Conservation (phyloP, 2,113 vertebrate genomes). For the Gymnorhina tibicen region DNA sequence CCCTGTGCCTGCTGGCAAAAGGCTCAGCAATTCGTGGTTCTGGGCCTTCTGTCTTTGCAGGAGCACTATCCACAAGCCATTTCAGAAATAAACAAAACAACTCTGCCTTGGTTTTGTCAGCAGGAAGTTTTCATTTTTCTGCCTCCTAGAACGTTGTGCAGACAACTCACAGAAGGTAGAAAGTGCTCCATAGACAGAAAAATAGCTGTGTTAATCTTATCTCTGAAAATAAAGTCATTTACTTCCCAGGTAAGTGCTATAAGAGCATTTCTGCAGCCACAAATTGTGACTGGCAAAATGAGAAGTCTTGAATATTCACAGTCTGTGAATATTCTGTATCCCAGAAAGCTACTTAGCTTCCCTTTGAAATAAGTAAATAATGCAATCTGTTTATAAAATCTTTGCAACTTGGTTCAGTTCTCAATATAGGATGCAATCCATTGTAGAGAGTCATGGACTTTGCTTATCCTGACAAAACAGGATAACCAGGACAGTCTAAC, state of each 20-base stretch:
- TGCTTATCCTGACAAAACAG: not conserved
- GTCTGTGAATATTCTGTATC: not conserved
- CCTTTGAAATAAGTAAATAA: not conserved
- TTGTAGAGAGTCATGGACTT: not conserved
- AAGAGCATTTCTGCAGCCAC: not conserved
- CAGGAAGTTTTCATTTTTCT: not conserved
- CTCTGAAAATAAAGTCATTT: not conserved
- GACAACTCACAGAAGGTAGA: not conserved
- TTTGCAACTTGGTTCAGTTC: not conserved
- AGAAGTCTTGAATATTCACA: not conserved
- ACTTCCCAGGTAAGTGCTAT: not conserved
- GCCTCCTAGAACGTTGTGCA: not conserved
- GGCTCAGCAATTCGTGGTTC: not conserved
- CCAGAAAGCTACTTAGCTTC: not conserved
- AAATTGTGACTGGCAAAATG: not conserved
- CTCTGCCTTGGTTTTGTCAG: not conserved
- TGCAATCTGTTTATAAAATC: not conserved
- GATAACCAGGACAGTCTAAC: not conserved
- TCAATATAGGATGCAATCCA: not conserved
- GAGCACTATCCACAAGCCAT: not conserved
- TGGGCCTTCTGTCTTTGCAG: not conserved
- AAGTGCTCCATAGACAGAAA: not conserved
- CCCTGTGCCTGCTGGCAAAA: rapidly evolving
- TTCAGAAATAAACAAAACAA: not conserved
- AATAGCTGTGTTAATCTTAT: not conserved